Evolutionary conservation across 1,140 invertebrate genomes (phyloP), one percentile per base, ranked within the genome.

Genomic region (Stegodyphus mimosarum): DNA sequence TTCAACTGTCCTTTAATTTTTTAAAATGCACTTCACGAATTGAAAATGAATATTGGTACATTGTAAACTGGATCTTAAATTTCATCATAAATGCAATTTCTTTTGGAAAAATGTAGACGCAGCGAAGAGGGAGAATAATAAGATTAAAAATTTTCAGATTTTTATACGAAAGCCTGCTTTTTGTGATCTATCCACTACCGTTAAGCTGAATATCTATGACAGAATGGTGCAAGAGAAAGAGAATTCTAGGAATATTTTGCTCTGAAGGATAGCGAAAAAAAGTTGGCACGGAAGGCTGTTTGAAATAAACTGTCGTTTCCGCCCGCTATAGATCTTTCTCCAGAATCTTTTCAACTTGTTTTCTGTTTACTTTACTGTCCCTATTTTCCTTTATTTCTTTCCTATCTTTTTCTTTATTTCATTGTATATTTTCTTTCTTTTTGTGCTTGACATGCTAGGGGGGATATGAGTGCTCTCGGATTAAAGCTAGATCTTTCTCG

Each of bases 311-410:
- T 33, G 17, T 18, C 66, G 17, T 69, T 69, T 69, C 18, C 66
- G 11, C 18, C 17, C 13, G 66, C 66, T 18, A 69, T 69, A 69
- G 66, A 69, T 69, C 66, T 33, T 33, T 33, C 33, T 33, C 33
- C 17, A 9, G 66, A 33, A 69, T 69, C 13, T 69, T 69, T 33
- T 33, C 66, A 33, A 69, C 66, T 69, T 69, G 66, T 69, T 69
- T 69, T 69, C 66, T 69, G 66, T 69, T 69, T 69, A 69, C 66
- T 69, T 69, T 69, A n/a, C 66, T 69, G 11, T n/a, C 66, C 17
- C 17, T 17, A 11, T 69, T 18, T 69, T 17, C 17, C 66, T 33
- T 33, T 18, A 9, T 69, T 18, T 69, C 17, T 17, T 69, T 69
- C 17, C 6, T 69, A 15, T 69, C 17, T 69, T n/a, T 69, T 69